Evolutionary conservation across 1,140 invertebrate genomes (phyloP).

Genomic region (Magallana angulata): DNA sequence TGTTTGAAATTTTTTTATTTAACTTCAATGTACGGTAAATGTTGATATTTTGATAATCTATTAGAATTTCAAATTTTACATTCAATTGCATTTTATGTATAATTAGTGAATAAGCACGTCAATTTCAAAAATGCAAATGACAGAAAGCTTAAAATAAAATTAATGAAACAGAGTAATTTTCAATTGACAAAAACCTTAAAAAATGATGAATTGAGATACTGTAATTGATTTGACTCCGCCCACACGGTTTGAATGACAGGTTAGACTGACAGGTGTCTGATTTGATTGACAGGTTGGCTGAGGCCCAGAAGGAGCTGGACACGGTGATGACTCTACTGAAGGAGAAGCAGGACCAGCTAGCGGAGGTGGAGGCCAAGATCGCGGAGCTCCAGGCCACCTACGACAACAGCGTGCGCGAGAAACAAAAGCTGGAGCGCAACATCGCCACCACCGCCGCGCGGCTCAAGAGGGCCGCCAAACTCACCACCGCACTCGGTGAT

Average conservation of each 20-base stretch:
- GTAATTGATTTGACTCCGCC: neutral
- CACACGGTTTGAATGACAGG: slow-evolving; percentile 77
- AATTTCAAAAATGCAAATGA: no score
- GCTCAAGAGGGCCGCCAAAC: slow-evolving; percentile 88
- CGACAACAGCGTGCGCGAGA: slow-evolving; percentile 82
- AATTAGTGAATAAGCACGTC: no score
- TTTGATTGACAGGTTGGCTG: slow-evolving; percentile 82
- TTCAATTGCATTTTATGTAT: no score
- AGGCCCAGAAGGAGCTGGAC: slow-evolving; percentile 78
- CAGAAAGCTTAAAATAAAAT: no score
- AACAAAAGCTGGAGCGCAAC: slow-evolving; percentile 82
- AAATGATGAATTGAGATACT: no score
- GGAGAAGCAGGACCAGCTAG: slow-evolving; percentile 78
- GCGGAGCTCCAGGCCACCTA: slow-evolving; percentile 79
- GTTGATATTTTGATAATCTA: no score
- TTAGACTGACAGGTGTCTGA: slow-evolving; percentile 76
- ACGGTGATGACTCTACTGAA: slow-evolving; percentile 76
- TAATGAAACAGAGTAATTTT: no score
- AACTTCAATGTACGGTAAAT: no score
- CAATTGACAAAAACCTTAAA: no score
- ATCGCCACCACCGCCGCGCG: slow-evolving; percentile 89
- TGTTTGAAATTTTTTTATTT: no score
- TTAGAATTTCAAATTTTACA: no score
- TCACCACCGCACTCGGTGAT: slow-evolving; percentile 91
- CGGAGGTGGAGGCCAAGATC: slow-evolving; percentile 79